Evolutionary conservation across 2,797 vertebrate species (phyloP).

Genomic region (Cossypha niveicapilla): DNA sequence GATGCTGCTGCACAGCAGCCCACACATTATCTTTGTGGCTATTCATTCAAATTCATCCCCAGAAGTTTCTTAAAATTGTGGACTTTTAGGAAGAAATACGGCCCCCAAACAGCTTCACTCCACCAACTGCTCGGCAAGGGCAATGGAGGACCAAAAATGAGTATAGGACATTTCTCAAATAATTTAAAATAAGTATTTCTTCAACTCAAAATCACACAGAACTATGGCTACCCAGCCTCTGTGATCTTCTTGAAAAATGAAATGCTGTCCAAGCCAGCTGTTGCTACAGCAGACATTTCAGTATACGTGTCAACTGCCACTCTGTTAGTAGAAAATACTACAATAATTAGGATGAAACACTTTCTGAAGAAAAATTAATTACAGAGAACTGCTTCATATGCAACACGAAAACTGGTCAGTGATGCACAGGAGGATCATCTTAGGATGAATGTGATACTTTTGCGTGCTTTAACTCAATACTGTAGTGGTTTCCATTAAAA

Average conservation of each 20-base stretch:
- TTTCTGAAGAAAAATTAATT: neutral
- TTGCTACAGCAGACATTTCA: neutral
- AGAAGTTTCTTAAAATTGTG: neutral
- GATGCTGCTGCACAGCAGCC: neutral
- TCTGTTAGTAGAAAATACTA: neutral
- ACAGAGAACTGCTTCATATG: neutral
- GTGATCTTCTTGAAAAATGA: neutral
- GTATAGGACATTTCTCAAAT: neutral
- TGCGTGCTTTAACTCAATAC: neutral
- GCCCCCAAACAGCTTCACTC: neutral
- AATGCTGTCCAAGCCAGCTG: neutral
- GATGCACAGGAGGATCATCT: neutral
- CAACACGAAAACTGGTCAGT: neutral
- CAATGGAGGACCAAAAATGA: neutral
- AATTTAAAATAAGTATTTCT: neutral
- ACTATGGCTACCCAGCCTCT: neutral
- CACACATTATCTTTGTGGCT: constrained; percentile 5
- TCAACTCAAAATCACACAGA: neutral
- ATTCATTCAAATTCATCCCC: neutral
- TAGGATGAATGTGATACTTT: neutral
- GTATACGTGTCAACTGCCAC: neutral
- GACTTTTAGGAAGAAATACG: constrained; percentile 2
- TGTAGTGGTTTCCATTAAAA: constrained; percentile 28
- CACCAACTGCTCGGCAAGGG: neutral
- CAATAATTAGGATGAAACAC: neutral